Evolutionary conservation across 2,113 vertebrate species (phyloP).

Genomic region (Arvicanthis niloticus): DNA sequence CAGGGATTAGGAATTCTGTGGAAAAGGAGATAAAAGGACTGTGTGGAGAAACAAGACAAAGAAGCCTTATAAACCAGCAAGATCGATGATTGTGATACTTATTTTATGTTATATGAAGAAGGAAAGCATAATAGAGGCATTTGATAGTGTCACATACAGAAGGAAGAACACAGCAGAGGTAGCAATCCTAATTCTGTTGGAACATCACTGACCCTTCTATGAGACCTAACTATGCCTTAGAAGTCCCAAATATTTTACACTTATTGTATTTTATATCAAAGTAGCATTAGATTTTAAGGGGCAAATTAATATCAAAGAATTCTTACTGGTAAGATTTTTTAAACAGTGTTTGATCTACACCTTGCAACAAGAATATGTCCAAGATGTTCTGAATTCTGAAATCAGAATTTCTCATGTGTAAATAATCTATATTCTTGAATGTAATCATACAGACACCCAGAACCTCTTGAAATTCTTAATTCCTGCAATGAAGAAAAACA

Average conservation of each 20-base stretch:
- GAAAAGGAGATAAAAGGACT: background rate
- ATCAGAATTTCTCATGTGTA: background rate
- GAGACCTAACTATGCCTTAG: too few species aligned
- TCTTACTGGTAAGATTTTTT: background rate
- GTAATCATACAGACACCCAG: background rate
- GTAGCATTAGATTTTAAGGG: background rate
- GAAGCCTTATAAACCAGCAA: background rate
- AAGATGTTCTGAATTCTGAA: background rate
- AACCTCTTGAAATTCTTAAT: background rate
- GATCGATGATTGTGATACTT: fast-evolving
- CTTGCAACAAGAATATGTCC: background rate
- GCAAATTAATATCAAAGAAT: background rate
- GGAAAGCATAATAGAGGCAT: background rate
- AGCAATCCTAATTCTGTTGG: background rate
- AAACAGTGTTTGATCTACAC: background rate
- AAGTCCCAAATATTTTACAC: background rate
- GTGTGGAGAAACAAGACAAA: background rate
- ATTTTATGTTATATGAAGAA: background rate
- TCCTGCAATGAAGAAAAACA: background rate
- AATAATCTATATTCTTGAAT: background rate
- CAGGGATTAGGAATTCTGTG: background rate
- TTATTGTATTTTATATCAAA: background rate
- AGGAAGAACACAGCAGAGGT: background rate
- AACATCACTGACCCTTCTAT: background rate
- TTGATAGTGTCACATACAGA: background rate